These are phyloP conservation scores for Eudasyphora cyanicolor DNA, from an alignment of 2,888 invertebrate species.

Conservation along the genomic window DNA sequence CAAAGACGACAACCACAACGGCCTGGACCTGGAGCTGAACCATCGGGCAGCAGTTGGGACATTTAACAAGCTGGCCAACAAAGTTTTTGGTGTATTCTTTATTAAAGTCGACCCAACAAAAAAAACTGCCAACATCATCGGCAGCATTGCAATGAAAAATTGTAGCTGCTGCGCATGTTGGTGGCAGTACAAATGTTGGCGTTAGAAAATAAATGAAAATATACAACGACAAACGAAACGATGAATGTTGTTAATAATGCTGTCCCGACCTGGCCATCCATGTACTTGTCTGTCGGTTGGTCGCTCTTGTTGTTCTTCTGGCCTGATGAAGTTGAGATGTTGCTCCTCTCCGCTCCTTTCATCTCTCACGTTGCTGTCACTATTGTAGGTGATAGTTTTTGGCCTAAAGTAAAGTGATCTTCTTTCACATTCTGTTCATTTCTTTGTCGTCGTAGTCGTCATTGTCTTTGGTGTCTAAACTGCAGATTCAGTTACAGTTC, in stretches of 20 bases:
- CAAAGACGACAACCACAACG: constrained; percentile 32
- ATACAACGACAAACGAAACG: constrained; percentile 9
- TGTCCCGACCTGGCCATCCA: neutral
- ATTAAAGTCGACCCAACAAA: no score
- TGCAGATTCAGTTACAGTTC: neutral
- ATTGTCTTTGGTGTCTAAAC: constrained; percentile 34
- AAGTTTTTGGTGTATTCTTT: no score
- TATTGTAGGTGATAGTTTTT: constrained; percentile 43
- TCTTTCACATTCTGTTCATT: constrained; percentile 27
- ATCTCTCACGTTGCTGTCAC: neutral
- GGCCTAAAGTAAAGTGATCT: constrained; percentile 39
- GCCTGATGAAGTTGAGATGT: neutral
- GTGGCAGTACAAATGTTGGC: constrained; percentile 40
- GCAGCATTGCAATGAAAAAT: neutral
- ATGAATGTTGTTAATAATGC: constrained; percentile 38
- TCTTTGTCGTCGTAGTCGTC: constrained; percentile 9
- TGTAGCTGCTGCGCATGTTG: neutral
- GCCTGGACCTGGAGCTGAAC: constrained; percentile 9
- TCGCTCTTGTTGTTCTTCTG: constrained; percentile 1
- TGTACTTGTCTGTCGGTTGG: neutral
- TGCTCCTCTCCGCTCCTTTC: neutral
- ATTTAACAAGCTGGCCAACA: constrained; percentile 25
- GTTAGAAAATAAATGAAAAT: constrained; percentile 32
- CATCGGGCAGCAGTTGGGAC: constrained; percentile 33
- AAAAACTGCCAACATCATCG: constrained; percentile 2